A percentile compares a stretch with the other conserved stretches of the same genome.
Evolutionary conservation across 2,888 invertebrate genomes (phyloP).

Genomic region (Ectemnius lituratus): DNA sequence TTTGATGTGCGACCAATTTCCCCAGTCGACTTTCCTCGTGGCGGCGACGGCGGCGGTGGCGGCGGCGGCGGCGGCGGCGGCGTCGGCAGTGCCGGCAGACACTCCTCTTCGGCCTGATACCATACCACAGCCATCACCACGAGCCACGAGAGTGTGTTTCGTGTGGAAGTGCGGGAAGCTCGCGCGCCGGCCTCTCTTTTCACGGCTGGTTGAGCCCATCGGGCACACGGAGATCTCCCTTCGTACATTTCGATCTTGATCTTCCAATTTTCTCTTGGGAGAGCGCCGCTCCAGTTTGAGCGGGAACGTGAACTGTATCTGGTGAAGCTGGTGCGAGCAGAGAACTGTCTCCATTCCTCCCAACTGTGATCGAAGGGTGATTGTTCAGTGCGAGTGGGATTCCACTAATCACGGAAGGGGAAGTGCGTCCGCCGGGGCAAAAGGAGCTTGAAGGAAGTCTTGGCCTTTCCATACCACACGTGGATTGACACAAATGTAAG

Average conservation of each 20-base stretch:
- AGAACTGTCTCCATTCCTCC: no score
- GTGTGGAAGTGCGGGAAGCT: not conserved
- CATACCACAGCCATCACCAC: constrained; percentile 23
- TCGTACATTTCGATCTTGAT: no score
- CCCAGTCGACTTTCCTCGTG: constrained; percentile 63
- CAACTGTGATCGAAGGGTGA: not conserved
- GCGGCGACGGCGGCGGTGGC: constrained; percentile 17
- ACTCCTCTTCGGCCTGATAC: constrained; percentile 42
- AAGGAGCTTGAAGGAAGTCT: not conserved
- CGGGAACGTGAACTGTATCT: no score
- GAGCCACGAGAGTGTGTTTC: not conserved
- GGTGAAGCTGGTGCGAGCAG: no score
- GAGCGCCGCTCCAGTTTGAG: not conserved
- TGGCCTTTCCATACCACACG: no score
- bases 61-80: constrained; percentile 18
- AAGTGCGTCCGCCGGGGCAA: not conserved
- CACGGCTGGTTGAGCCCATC: no score
- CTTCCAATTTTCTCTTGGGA: not conserved
- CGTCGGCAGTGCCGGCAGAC: no score
- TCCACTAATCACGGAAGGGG: not conserved
- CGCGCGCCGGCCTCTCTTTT: no score
- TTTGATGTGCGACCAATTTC: constrained; percentile 56
- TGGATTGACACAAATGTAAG: no score
- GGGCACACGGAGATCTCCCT: no score
- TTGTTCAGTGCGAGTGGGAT: constrained; percentile 5